A percentile compares a stretch with the other conserved stretches of the same genome.
These are phyloP conservation scores for Pterobdella sp. DNA, from an alignment of 2,888 invertebrate species.

Conservation along the genomic window DNA sequence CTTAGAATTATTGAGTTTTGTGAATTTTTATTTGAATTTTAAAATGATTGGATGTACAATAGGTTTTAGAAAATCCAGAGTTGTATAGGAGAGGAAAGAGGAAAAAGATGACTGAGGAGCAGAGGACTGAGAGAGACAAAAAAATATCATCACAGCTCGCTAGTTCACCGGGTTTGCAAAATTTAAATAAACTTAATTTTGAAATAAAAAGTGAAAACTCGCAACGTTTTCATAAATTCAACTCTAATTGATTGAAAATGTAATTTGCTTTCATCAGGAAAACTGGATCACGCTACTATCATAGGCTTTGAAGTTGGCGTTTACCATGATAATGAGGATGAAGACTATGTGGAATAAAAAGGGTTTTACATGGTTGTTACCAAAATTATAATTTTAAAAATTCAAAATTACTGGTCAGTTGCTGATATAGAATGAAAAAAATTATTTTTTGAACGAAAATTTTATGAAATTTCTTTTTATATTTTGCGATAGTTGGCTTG, in stretches of 20 bases:
- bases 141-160: constrained; percentile 64
- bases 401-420: no score
- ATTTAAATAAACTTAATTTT: no score
- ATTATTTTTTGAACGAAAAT: no score
- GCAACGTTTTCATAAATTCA: no score
- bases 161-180: constrained; percentile 54
- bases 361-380: constrained; percentile 25
- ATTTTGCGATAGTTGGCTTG: no score
- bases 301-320: constrained; percentile 67
- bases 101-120: constrained; percentile 45
- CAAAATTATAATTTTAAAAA: no score
- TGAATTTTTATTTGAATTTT: background rate
- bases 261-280: constrained; percentile 61
- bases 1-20: background rate
- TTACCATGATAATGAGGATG: constrained; percentile 43
- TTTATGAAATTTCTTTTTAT: no score
- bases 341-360: constrained; percentile 38
- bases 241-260: no score
- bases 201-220: no score
- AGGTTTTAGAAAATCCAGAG: constrained; percentile 64
- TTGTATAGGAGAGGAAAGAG: constrained; percentile 41
- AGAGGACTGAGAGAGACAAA: constrained; percentile 45
- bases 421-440: no score
- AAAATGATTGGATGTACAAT: background rate
- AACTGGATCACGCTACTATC: constrained; percentile 78